Evolutionary conservation across 2,113 vertebrate genomes (phyloP), one percentile per base, ranked within the genome.

Genomic region (Labeo rohita): DNA sequence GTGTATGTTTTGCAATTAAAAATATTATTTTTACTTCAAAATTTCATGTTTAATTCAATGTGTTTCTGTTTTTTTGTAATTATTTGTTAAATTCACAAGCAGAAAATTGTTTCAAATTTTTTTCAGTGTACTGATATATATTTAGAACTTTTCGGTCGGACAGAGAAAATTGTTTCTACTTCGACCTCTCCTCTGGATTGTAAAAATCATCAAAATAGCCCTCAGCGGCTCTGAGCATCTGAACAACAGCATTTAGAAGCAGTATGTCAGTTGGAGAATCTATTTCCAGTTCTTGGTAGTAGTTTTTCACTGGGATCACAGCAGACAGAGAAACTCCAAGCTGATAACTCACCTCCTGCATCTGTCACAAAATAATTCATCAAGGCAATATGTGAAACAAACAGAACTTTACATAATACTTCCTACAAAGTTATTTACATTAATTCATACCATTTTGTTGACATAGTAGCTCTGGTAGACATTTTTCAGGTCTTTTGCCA

Each of bases 281-380:
- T 76, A 91, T 83, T 3, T 94, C 91, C 89, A 93, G 86, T 83
- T 90, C 91, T 28, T 87, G 56, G 6, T 75, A 88, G 91, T 95
- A 94, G 89, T 92, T 95, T 78, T 91, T 93, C 80, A 95, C 89
- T 0, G 92, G 94, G 3, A 94, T 6, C 56, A 93, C 82, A 43
- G 68, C 90, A 81, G 82, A 84, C 85, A 93, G 9, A 4, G 94
- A 92, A 76, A 94, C 91, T 3, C 93, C 92, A 56, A 94, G 83
- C 49, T 39, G 68, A n/a, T 85, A 49, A 0, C 90, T 92, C 74
- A 92, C 10, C 59, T 93, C 90, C 13, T 77, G 84, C 4, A 92
- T 89, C 93, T 94, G 83, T 45, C 23, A 70, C 16, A 73, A 52
- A 74, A 86, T 5, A 34, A 2, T 73, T 49, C 3, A 28, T 28